Evolutionary conservation across 2,888 invertebrate genomes (phyloP).

Genomic region (Sphecodes monilicornis): DNA sequence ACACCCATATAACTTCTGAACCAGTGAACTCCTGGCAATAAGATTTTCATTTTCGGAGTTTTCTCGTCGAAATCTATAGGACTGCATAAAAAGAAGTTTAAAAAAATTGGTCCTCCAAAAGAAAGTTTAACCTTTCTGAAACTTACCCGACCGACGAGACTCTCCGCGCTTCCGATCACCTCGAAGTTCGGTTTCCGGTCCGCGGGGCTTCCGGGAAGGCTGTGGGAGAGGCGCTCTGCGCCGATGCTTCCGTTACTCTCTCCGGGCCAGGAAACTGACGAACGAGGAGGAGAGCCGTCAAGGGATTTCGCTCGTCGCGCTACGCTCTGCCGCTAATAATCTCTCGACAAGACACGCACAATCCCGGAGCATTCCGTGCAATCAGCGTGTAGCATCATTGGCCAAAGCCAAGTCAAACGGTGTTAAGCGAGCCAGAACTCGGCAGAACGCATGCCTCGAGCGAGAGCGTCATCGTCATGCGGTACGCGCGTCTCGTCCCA

Average conservation of each 20-base stretch:
- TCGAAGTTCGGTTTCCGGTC: constrained; percentile 90
- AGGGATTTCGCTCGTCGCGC: constrained; percentile 46
- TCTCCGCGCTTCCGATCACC: constrained; percentile 97
- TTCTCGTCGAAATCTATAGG: too few relatives aligned
- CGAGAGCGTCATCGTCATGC: constrained; percentile 63
- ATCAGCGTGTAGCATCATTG: background rate
- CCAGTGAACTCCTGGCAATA: too few relatives aligned
- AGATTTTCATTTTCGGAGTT: too few relatives aligned
- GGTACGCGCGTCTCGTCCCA: constrained; percentile 19
- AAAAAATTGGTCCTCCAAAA: too few relatives aligned
- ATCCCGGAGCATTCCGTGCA: constrained; percentile 2
- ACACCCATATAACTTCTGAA: too few relatives aligned
- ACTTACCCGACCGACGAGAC: constrained; percentile 95
- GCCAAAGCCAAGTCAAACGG: constrained; percentile 16
- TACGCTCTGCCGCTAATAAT: constrained; percentile 52
- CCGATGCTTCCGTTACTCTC: constrained; percentile 87
- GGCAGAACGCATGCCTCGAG: constrained; percentile 75
- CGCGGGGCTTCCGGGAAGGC: constrained; percentile 89
- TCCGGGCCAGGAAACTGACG: constrained; percentile 84
- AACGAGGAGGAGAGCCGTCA: constrained; percentile 68
- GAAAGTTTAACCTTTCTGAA: too few relatives aligned
- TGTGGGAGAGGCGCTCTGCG: constrained; percentile 88
- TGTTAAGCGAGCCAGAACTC: background rate
- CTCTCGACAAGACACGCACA: background rate
- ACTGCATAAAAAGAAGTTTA: too few relatives aligned